Evolutionary conservation across 1,140 invertebrate species (phyloP), one percentile per base, ranked within the genome.

Genomic region (Ruditapes philippinarum): DNA sequence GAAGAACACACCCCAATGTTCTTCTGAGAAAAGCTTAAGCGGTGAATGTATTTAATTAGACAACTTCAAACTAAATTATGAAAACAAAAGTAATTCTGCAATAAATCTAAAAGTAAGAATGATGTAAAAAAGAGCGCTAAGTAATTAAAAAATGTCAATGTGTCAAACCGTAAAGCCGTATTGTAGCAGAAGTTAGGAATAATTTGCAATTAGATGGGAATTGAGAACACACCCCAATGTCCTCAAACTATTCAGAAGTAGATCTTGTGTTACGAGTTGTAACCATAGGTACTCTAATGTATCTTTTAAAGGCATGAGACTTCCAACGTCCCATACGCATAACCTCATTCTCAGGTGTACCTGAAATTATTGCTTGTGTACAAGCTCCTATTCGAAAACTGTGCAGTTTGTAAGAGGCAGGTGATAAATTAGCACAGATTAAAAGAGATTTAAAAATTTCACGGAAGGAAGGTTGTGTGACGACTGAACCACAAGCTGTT

Each of bases 251-350:
- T n/a, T n/a, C n/a, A n/a, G n/a, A n/a, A n/a, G 9, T 62, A 9
- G 7, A 28, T 33, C 11, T 7, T 12, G 28, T 9, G 5, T 68
- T 9, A 11, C 25, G 7, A 38, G 22, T 42, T 4, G 7, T 40
- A 12, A 74, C 36, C 7, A 14, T 11, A 3, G 70, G 70, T 3
- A 74, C 22, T 12, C 70, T 5, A 42, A 74, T 74, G 28, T 74
- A 74, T 28, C 70, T 3, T 25, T 49, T 25, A 28, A 40, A 74
- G 14, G 38, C 70, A 40, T 45, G 40, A 2, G 70, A 74, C 38
- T 49, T 40, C 70, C 70, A 74, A 14, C 70, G 33, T 7, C 70
- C 70, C 70, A 74, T 74, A 11, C 40, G 70, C 70, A 74, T 74
- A 49, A 42, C n/a, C 22, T 74, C 40, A 45, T 19, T 45, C 12